Percentiles rank a stretch among this genome's conserved stretches.
phyloP scores from a whole-genome alignment of 2,113 vertebrate species.

The Gracilinanus agilis region DNA sequence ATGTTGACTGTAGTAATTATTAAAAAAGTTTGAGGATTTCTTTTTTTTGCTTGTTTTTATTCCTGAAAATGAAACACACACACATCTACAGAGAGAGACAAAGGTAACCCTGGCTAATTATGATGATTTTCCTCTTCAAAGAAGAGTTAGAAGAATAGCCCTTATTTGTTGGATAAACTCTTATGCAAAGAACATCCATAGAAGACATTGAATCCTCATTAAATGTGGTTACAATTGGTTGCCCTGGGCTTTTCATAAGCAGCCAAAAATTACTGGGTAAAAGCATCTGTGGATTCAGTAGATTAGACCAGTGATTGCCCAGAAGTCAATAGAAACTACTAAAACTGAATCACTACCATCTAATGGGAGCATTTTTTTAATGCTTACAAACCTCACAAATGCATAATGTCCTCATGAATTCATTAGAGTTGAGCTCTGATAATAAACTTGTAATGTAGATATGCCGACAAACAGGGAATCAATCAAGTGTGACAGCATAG shows the following conservation, averaged over 20 bases:
- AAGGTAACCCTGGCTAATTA: constrained; percentile 61
- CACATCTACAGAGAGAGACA: constrained; percentile 33
- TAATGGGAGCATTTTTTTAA: constrained; percentile 57
- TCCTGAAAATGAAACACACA: constrained; percentile 37
- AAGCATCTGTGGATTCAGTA: constrained; percentile 72
- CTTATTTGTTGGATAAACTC: constrained; percentile 54
- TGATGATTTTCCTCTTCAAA: constrained; percentile 59
- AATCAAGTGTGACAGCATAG: constrained; percentile 49
- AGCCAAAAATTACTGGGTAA: constrained; percentile 70
- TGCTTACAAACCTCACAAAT: constrained; percentile 64
- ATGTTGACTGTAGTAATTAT: constrained; percentile 24
- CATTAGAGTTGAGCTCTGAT: constrained; percentile 64
- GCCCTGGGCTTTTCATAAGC: constrained; percentile 75
- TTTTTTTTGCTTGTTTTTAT: background rate
- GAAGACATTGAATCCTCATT: constrained; percentile 77
- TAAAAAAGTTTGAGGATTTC: background rate
- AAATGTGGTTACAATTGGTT: constrained; percentile 77
- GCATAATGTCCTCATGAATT: constrained; percentile 60
- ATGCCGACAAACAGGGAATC: constrained; percentile 41
- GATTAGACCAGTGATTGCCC: constrained; percentile 63
- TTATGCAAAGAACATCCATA: constrained; percentile 75
- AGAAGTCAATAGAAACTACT: constrained; percentile 65
- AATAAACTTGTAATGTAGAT: constrained; percentile 63
- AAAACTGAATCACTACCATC: constrained; percentile 56
- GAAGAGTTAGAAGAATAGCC: constrained; percentile 63